Evolutionary conservation across 2,113 vertebrate species (phyloP).

Genomic region (Hippocampus zosterae): DNA sequence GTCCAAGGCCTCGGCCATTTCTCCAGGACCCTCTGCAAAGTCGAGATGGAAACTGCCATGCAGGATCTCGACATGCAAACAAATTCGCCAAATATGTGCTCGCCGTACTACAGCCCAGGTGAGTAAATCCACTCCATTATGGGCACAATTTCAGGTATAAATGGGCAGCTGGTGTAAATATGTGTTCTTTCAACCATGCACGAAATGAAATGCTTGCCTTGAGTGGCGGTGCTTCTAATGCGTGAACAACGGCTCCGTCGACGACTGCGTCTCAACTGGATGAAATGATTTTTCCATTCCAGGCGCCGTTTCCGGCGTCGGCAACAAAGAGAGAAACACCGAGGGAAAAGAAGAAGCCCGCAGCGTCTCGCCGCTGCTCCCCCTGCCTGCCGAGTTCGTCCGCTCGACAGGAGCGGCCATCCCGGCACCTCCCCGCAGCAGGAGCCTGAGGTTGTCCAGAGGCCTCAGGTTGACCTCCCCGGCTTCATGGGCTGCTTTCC

Average conservation of each 20-base stretch:
- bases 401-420: constrained; percentile 77
- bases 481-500: constrained; percentile 88
- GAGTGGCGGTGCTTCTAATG: background rate
- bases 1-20: constrained; percentile 34
- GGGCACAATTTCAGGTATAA: background rate
- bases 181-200: background rate
- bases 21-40: constrained; percentile 32
- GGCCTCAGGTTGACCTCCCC: constrained; percentile 85
- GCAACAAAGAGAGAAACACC: constrained; percentile 34
- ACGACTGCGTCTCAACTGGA: background rate
- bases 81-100: constrained; percentile 33
- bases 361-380: constrained; percentile 66
- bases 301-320: constrained; percentile 52
- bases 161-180: background rate
- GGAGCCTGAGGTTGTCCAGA: constrained; percentile 61
- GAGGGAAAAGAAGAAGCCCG: constrained; percentile 35
- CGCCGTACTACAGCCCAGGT: constrained; percentile 59
- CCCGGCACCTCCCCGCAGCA: constrained; percentile 67
- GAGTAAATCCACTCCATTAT: constrained; percentile 13
- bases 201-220: background rate
- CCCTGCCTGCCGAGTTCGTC: constrained; percentile 84
- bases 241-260: background rate
- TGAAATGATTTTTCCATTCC: constrained; percentile 8
- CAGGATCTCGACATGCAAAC: constrained; percentile 52
- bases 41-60: constrained; percentile 37